Conservation (phyloP, 2,797 vertebrate genomes). For the Darevskia mixta region DNA sequence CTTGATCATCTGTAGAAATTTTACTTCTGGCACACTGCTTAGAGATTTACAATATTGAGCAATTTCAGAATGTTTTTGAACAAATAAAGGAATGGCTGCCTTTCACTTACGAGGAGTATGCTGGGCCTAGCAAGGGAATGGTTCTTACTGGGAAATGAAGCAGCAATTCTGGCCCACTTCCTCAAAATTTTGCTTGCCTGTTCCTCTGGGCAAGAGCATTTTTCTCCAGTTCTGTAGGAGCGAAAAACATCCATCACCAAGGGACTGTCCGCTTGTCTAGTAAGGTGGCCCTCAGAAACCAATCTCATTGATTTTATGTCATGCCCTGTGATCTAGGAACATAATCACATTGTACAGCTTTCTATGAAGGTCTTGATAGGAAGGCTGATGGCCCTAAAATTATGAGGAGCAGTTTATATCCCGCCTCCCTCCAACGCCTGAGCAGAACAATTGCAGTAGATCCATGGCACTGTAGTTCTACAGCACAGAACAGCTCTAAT, state of each 20-base stretch:
- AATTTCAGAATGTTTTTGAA: neutral
- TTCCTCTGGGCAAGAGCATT: neutral
- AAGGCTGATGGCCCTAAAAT: slow-evolving; percentile 21
- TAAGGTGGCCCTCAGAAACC: neutral
- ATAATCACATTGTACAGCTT: neutral
- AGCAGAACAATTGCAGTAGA: slow-evolving; percentile 21
- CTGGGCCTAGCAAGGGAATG: neutral
- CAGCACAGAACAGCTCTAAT: neutral
- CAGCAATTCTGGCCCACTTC: neutral
- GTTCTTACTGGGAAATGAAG: neutral
- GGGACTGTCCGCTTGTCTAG: neutral
- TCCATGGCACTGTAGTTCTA: neutral
- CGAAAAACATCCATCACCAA: neutral
- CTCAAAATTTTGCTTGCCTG: no score
- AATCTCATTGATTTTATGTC: neutral
- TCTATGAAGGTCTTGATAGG: neutral
- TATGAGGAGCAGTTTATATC: slow-evolving; percentile 3
- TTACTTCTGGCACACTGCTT: no score
- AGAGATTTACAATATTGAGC: no score
- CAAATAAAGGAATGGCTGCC: neutral
- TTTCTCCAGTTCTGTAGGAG: neutral
- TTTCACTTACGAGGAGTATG: neutral
- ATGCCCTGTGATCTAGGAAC: neutral
- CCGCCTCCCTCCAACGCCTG: neutral
- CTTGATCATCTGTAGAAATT: no score